phyloP scores from a whole-genome alignment of 1,140 invertebrate species.

The Lutraria rhynchaena region DNA sequence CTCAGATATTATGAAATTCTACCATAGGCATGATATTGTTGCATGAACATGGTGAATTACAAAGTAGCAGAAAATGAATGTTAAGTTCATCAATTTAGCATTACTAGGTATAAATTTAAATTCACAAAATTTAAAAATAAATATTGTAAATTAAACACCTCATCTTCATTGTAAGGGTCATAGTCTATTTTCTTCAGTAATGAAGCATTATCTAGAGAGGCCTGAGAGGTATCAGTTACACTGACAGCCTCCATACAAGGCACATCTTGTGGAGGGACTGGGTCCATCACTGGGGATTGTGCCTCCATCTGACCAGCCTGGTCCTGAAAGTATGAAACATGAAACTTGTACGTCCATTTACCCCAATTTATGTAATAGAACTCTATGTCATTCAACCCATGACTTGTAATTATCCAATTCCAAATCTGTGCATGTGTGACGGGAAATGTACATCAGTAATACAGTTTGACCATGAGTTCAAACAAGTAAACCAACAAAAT shows the following conservation, averaged over 20 bases:
- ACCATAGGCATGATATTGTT: too few relatives aligned
- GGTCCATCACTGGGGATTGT: background rate
- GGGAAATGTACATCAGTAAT: background rate
- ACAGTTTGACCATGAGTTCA: background rate
- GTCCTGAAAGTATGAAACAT: constrained; percentile 16
- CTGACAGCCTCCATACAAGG: constrained; percentile 68
- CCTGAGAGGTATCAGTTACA: constrained; percentile 63
- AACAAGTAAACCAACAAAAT: too few relatives aligned
- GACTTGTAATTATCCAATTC: background rate
- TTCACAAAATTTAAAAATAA: too few relatives aligned
- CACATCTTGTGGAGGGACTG: constrained; percentile 30
- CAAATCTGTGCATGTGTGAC: too few relatives aligned
- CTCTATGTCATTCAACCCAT: background rate
- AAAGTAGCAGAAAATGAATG: too few relatives aligned
- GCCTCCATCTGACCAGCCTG: background rate
- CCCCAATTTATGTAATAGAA: background rate
- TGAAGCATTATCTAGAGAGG: constrained; percentile 61
- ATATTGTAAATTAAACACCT: too few relatives aligned
- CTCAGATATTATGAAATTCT: too few relatives aligned
- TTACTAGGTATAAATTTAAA: too few relatives aligned
- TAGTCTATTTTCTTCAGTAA: constrained; percentile 70
- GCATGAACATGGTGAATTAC: too few relatives aligned
- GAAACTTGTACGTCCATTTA: too few relatives aligned
- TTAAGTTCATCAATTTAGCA: too few relatives aligned
- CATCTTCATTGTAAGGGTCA: constrained; percentile 80